Evolutionary conservation across 2,797 vertebrate genomes (phyloP).

Genomic region (Lepus townsendii): DNA sequence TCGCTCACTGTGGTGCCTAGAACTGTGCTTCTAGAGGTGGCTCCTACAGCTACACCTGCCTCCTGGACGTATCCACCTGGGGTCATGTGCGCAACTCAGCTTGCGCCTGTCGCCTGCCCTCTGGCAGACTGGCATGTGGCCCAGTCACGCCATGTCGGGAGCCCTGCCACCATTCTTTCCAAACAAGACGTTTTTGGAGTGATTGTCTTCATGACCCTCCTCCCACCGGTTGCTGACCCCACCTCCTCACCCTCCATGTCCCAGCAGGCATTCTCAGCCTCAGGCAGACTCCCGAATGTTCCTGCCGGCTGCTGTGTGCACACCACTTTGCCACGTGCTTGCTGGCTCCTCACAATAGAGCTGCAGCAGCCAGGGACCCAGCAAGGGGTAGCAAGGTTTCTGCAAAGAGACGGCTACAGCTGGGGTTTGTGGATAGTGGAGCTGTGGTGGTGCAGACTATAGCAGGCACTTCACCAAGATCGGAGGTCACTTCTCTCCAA

Average conservation of each 20-base stretch:
- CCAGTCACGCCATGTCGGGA: fast-evolving
- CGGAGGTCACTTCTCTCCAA: background rate
- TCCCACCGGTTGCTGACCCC: background rate
- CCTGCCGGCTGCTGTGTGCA: fast-evolving
- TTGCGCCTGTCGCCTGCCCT: background rate
- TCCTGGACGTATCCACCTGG: background rate
- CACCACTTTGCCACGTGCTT: background rate
- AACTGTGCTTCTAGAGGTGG: background rate
- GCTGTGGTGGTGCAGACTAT: background rate
- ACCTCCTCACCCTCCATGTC: background rate
- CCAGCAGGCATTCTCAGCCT: background rate
- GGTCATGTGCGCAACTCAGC: fast-evolving
- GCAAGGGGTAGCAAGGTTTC: background rate
- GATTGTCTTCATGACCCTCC: background rate
- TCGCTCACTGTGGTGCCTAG: background rate
- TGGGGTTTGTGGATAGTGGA: no score
- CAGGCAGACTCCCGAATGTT: background rate
- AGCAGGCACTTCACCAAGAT: background rate
- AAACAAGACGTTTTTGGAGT: background rate
- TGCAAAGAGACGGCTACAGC: no score
- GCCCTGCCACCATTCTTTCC: background rate
- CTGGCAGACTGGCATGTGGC: background rate
- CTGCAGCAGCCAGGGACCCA: background rate
- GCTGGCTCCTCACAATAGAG: background rate
- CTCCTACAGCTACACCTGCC: background rate